Evolutionary conservation across 2,113 vertebrate species (phyloP), one percentile per base, ranked within the genome.

Genomic region (Campylorhamphus procurvoides): DNA sequence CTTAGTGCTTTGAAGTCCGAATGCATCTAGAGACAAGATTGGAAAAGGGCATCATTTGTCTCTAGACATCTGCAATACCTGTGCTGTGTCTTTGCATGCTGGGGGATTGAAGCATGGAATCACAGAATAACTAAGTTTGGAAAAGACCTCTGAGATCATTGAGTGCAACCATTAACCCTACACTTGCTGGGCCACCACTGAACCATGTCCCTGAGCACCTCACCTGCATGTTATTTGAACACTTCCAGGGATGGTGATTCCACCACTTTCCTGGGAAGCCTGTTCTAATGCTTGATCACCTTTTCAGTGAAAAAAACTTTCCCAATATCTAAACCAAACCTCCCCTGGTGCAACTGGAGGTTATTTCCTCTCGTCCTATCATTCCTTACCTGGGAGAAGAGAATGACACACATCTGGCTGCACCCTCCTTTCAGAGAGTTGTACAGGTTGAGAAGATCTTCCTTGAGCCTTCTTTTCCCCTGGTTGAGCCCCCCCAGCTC

Each of bases 301-400:
- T 13, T 75, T 40, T 14, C 40, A 40, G 31, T 15, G 55, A 68
- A 46, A 59, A 59, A 24, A 17, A 37, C 1, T 16, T 16, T 49
- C 31, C 49, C 74, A 24, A 24, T 14, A 20, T 22, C 28, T n/a
- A 25, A 7, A 56, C 44, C 37, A 59, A 58, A 59, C 27, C 23
- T 67, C 4, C 37, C 19, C 33, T 52, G 33, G 18, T 59, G 33
- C 44, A 46, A 12, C 0, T 0, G 4, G 28, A 29, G 13, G 16
- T 5, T 12, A 7, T 50, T 56, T 71, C 31, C 10, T 69, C 31
- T 55, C 3, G 18, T 37, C 35, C 17, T 23, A 5, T 37, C 33
- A 24, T 69, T 69, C 23, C 12, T 24, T 23, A 42, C 12, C 25
- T 23, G 31, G 25, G 9, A 18, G 39, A 76, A 63, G n/a, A 69